These are phyloP conservation scores for Papilio elwesi DNA, from an alignment of 2,888 invertebrate genomes.

Conservation along the genomic window DNA sequence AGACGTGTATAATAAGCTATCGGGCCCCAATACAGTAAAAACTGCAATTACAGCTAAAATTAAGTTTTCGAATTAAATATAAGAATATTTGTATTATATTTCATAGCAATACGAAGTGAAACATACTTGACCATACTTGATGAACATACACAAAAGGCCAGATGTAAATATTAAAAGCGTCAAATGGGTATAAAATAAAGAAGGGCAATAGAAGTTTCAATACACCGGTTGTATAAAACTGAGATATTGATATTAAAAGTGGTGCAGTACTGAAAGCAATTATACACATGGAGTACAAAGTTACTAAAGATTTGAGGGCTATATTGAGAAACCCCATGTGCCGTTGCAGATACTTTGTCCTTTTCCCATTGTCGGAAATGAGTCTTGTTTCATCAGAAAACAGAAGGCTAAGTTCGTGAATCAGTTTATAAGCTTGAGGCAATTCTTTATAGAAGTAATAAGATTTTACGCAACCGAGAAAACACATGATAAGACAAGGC, in stretches of 20 bases:
- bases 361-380: neutral
- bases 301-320: slow-evolving; percentile 17
- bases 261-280: slow-evolving; percentile 33
- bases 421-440: neutral
- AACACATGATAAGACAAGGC: slow-evolving; percentile 17
- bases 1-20: slow-evolving; percentile 40
- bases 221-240: slow-evolving; percentile 22
- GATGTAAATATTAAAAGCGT: slow-evolving; percentile 26
- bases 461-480: slow-evolving; percentile 29
- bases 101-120: neutral
- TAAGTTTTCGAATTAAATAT: neutral
- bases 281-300: slow-evolving; percentile 16
- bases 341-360: neutral
- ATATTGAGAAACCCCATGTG: slow-evolving; percentile 23
- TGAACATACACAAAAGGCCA: slow-evolving; percentile 38
- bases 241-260: slow-evolving; percentile 12
- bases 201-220: slow-evolving; percentile 30
- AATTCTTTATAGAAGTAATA: slow-evolving; percentile 25
- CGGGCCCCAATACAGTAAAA: slow-evolving; percentile 41
- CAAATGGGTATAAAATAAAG: slow-evolving; percentile 36
- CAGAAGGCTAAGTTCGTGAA: neutral
- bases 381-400: neutral
- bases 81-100: neutral
- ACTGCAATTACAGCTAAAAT: slow-evolving; percentile 27
- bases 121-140: slow-evolving; percentile 40